Evolutionary conservation across 2,113 vertebrate genomes (phyloP).

Genomic region (Falco punctatus): DNA sequence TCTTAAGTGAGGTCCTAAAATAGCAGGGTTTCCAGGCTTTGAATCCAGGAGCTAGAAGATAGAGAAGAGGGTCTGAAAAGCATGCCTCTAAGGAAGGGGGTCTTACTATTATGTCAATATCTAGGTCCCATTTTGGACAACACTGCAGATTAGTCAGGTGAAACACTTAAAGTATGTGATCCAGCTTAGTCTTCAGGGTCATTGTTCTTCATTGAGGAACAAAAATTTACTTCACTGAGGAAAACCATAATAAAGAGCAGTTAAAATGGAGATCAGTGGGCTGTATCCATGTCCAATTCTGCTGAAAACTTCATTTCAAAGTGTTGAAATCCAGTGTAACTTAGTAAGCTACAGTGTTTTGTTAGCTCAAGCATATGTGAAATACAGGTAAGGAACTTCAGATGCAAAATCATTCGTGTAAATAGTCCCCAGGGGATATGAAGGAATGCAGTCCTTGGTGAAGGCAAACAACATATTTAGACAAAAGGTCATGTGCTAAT

Average conservation of each 20-base stretch:
- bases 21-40: neutral
- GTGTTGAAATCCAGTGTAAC: neutral
- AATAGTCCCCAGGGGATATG: neutral
- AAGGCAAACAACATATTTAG: neutral
- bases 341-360: neutral
- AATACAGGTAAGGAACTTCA: neutral
- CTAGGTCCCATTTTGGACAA: neutral
- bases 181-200: neutral
- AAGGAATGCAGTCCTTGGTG: neutral
- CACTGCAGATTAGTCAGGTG: neutral
- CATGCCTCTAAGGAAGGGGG: neutral
- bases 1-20: neutral
- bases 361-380: neutral
- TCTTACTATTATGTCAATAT: neutral
- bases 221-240: neutral
- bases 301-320: neutral
- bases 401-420: neutral
- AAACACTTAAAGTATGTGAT: neutral
- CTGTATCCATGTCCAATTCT: neutral
- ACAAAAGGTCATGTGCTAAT: neutral
- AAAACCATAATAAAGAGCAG: neutral
- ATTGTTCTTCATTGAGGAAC: neutral
- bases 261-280: neutral
- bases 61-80: neutral
- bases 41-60: neutral